phyloP scores from a whole-genome alignment of 2,113 vertebrate genomes.

The Thymallus thymallus region DNA sequence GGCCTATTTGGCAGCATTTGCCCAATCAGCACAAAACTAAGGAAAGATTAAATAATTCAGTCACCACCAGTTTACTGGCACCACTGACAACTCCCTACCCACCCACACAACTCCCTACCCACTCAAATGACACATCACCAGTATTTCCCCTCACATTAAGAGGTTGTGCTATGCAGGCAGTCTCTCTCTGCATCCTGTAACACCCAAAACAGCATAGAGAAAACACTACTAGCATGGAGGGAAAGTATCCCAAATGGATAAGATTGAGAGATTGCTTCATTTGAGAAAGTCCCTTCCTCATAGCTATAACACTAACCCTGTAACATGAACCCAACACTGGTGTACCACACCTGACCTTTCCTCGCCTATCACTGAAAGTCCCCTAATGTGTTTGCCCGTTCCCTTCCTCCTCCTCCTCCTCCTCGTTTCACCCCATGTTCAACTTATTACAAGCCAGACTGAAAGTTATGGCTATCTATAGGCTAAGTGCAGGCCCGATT shows the following conservation, averaged over 20 bases:
- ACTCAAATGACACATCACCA: neutral
- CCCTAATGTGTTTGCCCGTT: too few relatives aligned
- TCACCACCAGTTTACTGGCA: too few relatives aligned
- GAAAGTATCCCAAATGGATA: neutral
- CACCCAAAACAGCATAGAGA: neutral
- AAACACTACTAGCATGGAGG: neutral
- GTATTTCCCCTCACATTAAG: neutral
- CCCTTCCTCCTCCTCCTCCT: too few relatives aligned
- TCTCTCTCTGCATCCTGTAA: neutral
- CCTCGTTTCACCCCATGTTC: neutral
- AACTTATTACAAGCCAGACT: neutral
- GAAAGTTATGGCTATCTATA: neutral
- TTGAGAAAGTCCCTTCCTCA: too few relatives aligned
- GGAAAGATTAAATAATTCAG: too few relatives aligned
- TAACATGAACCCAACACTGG: too few relatives aligned
- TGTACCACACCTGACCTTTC: too few relatives aligned
- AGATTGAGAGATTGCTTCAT: neutral
- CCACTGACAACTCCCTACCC: too few relatives aligned
- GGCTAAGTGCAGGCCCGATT: neutral
- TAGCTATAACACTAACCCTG: too few relatives aligned
- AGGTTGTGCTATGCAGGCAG: neutral
- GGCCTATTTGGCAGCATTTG: neutral
- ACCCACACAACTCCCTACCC: too few relatives aligned
- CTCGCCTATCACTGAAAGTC: too few relatives aligned
- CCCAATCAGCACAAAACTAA: constrained; percentile 1